These are phyloP conservation scores for Stictocephala bisonia DNA, from an alignment of 2,888 invertebrate species.

Conservation along the genomic window DNA sequence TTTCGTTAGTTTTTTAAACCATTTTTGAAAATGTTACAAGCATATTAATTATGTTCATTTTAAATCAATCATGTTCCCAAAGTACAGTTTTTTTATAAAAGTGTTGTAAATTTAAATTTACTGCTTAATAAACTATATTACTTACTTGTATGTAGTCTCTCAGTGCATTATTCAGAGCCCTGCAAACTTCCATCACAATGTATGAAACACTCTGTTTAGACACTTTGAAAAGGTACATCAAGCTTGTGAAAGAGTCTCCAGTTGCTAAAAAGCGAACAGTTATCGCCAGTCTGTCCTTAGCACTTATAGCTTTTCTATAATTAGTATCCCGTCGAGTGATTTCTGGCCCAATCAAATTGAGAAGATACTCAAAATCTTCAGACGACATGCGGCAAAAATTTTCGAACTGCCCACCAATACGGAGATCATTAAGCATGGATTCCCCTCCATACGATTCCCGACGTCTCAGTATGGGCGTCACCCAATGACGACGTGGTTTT, in stretches of 20 bases:
- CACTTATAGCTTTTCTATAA: conserved; percentile 9
- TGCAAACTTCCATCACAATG: conserved; percentile 13
- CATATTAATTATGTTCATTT: background rate
- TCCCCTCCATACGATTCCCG: conserved; percentile 12
- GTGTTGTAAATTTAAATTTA: conserved; percentile 22
- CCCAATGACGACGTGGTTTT: conserved; percentile 18
- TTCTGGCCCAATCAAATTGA: background rate
- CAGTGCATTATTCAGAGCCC: conserved; percentile 13
- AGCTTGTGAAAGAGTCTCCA: conserved; percentile 8
- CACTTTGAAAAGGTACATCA: conserved; percentile 13
- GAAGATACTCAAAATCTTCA: background rate
- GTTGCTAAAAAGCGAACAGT: conserved; percentile 9
- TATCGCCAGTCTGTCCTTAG: conserved; percentile 13
- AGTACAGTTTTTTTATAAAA: conserved; percentile 14
- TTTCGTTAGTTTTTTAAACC: conserved; percentile 10
- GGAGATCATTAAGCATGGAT: conserved; percentile 20
- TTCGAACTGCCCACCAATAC: conserved; percentile 15
- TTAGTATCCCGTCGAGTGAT: conserved; percentile 2
- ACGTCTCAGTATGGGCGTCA: conserved; percentile 20
- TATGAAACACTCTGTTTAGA: conserved; percentile 10
- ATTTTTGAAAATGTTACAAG: background rate
- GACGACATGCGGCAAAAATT: conserved; percentile 15
- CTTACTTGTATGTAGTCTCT: conserved; percentile 13
- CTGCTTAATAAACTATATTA: conserved; percentile 7
- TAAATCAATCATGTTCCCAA: background rate